Base-by-base conservation (phyloP, 2,113 vertebrate genomes). In the Thamnaconus septentrionalis region DNA sequence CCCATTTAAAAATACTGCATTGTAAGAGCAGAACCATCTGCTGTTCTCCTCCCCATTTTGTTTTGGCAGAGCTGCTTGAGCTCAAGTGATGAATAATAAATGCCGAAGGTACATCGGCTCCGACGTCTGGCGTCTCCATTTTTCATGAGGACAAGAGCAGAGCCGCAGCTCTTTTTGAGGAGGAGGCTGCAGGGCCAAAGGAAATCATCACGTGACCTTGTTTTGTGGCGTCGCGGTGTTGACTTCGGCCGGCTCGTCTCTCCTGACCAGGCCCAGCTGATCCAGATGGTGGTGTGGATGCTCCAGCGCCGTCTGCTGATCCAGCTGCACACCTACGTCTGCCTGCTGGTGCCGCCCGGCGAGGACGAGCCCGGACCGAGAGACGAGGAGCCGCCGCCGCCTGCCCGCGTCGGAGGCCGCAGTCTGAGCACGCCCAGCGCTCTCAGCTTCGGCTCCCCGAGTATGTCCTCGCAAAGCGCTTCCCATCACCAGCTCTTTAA, bases 221-320 rank as follows among this genome's bases (percentile, higher is more conserved):
- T 52, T 74, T 50, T 5, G 31, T 44, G 11, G 52, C 7, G 5
- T 11, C 7, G 4, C 11, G 3, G 7, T 63, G 45, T 18, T 61
- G 8, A 42, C 10, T 49, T 56, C 52, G 3, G 18, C 47, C 48
- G 52, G 46, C 56, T 64, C 41, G 31, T 80, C 18, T 43, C 46
- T 60, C 61, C 49, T 59, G 18, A 49, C n/a, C 88, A 99, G 97
- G 95, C 95, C 1, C 95, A 96, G 89, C 91, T 99, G n/a, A 95
- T 98, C 56, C 97, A 97, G 84, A 98, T 98, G 97, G 97, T 99
- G 82, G 94, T 98, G 57, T 99, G 97, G 97, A 95, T 98, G 95
- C 94, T 98, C 0, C 97, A 99, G 81, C 94, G 79, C 51, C 89
- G 96, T 11, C 92, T 98, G 7, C 92, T 99, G 6, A 93, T 97